Percentiles rank a stretch among this genome's conserved stretches.
Conservation (phyloP, 2,113 vertebrate species). For the Gnathonemus longibarbis region DNA sequence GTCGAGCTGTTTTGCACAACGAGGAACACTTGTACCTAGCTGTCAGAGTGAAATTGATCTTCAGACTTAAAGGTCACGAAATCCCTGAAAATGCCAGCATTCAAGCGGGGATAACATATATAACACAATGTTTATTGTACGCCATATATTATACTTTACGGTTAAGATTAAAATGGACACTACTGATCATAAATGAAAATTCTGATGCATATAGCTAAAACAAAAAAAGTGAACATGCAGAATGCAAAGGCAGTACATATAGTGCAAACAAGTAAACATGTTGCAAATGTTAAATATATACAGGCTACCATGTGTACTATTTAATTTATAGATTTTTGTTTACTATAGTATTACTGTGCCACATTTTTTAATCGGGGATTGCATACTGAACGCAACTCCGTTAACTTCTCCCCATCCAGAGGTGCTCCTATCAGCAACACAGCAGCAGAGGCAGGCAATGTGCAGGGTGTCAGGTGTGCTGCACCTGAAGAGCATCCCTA, state of each 20-base stretch:
- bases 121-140: neutral
- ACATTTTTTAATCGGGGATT: neutral
- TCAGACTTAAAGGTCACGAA: neutral
- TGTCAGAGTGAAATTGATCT: neutral
- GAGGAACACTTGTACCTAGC: neutral
- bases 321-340: neutral
- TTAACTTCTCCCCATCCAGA: slow-evolving; percentile 42
- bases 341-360: neutral
- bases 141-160: neutral
- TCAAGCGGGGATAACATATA: neutral
- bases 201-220: neutral
- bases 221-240: neutral
- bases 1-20: neutral
- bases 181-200: neutral
- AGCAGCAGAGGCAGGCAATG: slow-evolving; percentile 58
- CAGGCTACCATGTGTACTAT: neutral
- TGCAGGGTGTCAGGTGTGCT: slow-evolving; percentile 62
- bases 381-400: neutral
- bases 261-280: neutral
- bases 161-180: neutral
- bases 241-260: neutral
- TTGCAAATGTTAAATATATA: neutral
- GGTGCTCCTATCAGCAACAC: slow-evolving; percentile 58
- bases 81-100: neutral
- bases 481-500: slow-evolving; percentile 61